Base-by-base conservation (phyloP, 1,140 invertebrate genomes). In the Sarcophaga peregrina region DNA sequence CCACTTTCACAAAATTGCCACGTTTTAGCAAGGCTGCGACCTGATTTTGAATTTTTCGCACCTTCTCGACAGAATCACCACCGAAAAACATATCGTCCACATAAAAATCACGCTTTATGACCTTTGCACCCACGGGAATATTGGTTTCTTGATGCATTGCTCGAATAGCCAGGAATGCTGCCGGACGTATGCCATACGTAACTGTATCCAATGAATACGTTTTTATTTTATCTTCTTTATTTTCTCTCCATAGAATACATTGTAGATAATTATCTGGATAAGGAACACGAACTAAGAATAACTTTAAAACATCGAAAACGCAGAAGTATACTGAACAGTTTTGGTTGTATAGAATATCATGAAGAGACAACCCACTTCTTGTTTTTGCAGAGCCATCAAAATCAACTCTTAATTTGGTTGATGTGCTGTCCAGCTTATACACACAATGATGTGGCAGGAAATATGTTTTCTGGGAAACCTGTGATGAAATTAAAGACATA, bases 51-150 rank as follows among this genome's bases (percentile, higher is more conserved):
- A 82, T 47, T 52, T 25, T 46, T 45, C 76, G 10, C 5, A 25
- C 76, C 80, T 87, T 78, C 62, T 85, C 78, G 52, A 85, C 80
- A 10, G 84, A 85, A 17, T 87, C 82, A 48, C 74, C 82, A 5
- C 89, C 88, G 3, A 86, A 86, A 3, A 90, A 81, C 0, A 89
- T 17, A 84, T 91, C 90, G 83, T 91, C 90, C 10, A 91, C 85
- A 81, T 90, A 91, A 81, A 89, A 89, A 48, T 91, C 87, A 73
- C 82, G 82, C 58, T 17, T 52, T 10, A 88, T 20, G 25, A 62
- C 58, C 68, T 78, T 47, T 13, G 81, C 73, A 6, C 80, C 80
- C 0, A 82, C 58, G 15, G 76, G 82, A 75, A 82, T 86, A 13
- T 45, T 45, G 11, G 81, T 13, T 46, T 82, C 82, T 82, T 90